A percentile compares a stretch with the other conserved stretches of the same genome.
Conservation (phyloP, 2,113 vertebrate genomes). For the Alethe castanea region DNA sequence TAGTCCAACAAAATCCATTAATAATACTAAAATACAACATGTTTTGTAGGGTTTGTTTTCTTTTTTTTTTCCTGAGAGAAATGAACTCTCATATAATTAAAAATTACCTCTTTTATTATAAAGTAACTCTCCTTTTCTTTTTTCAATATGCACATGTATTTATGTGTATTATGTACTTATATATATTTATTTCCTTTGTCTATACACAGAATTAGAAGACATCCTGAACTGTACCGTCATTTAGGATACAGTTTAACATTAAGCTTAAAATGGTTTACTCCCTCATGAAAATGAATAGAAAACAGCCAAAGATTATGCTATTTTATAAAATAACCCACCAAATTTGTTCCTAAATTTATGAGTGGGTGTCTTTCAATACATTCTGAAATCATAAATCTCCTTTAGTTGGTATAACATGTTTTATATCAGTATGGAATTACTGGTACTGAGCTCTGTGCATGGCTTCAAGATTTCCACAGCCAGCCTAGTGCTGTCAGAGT, state of each 20-base stretch:
- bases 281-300: neutral
- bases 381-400: neutral
- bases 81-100: neutral
- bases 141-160: neutral
- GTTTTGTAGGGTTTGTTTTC: neutral
- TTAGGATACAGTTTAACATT: neutral
- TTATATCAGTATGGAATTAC: neutral
- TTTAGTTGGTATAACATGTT: neutral
- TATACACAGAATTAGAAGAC: neutral
- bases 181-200: neutral
- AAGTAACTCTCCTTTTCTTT: accelerated
- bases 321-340: neutral
- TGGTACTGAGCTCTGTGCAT: neutral
- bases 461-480: neutral
- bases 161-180: neutral
- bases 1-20: neutral
- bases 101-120: neutral
- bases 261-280: neutral
- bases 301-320: neutral
- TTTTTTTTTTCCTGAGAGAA: neutral
- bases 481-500: neutral
- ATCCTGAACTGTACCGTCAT: neutral
- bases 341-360: neutral
- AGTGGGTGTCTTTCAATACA: neutral
- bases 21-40: neutral